Conservation (phyloP, 2,113 vertebrate genomes). For the Gambusia affinis region DNA sequence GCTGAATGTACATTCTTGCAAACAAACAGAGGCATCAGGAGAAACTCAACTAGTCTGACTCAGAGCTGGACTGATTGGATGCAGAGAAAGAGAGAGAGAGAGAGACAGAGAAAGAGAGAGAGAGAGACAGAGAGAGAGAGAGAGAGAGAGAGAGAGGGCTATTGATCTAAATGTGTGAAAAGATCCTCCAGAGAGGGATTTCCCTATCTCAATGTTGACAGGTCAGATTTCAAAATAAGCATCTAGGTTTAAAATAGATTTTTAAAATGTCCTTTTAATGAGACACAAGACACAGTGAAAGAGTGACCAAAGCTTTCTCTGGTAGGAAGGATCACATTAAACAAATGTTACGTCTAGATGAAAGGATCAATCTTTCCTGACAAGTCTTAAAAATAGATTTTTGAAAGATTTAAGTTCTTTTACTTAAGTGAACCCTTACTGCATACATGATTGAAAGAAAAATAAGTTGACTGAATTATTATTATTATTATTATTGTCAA, state of each 20-base stretch:
- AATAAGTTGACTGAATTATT: too few relatives aligned
- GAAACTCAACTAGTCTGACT: constrained; percentile 50
- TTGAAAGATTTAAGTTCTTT: too few relatives aligned
- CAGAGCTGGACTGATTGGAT: constrained; percentile 61
- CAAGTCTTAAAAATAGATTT: too few relatives aligned
- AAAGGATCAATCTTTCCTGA: too few relatives aligned
- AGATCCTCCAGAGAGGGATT: constrained; percentile 42
- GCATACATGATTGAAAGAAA: too few relatives aligned
- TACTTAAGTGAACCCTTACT: too few relatives aligned
- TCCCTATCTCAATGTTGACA: constrained; percentile 34
- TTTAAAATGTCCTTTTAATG: background rate
- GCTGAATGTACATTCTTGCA: background rate
- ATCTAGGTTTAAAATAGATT: background rate
- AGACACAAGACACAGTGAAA: background rate
- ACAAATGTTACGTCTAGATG: too few relatives aligned
- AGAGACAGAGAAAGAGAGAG: constrained; percentile 26
- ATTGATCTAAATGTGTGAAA: constrained; percentile 65
- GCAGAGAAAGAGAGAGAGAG: too few relatives aligned
- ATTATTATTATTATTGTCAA: too few relatives aligned
- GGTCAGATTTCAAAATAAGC: constrained; percentile 61
- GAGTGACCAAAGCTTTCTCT: background rate
- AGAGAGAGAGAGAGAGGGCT: constrained; percentile 43
- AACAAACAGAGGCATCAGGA: background rate
- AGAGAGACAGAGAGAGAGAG: constrained; percentile 11
- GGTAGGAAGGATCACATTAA: too few relatives aligned